These are phyloP conservation scores for Zingel zingel DNA, from an alignment of 2,113 vertebrate species.

Conservation along the genomic window DNA sequence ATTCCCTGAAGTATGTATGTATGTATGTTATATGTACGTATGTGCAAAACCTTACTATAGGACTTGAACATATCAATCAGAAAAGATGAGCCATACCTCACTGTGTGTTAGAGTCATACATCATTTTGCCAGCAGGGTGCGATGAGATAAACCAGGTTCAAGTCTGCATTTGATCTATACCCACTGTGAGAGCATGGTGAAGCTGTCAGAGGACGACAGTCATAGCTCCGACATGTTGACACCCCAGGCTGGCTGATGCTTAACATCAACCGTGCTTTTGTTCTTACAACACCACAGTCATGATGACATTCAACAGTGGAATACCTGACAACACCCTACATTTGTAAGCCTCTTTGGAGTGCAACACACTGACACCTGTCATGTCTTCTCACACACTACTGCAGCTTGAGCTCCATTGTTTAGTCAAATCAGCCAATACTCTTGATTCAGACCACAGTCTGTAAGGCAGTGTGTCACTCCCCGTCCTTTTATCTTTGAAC, in stretches of 20 bases:
- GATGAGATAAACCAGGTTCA: constrained; percentile 67
- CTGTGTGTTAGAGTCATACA: constrained; percentile 70
- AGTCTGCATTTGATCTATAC: constrained; percentile 59
- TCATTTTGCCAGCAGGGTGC: constrained; percentile 58
- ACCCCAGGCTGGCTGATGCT: constrained; percentile 53
- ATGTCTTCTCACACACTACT: constrained; percentile 46
- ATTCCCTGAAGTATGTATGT: constrained; percentile 69
- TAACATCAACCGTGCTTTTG: constrained; percentile 64
- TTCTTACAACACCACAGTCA: constrained; percentile 40
- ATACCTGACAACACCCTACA: constrained; percentile 38
- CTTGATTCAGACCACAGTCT: constrained; percentile 44
- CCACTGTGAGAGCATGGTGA: constrained; percentile 64
- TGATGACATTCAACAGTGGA: constrained; percentile 32
- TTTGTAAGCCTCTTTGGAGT: constrained; percentile 42
- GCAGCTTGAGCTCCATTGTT: constrained; percentile 43
- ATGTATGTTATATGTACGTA: constrained; percentile 61
- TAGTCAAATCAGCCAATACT: constrained; percentile 38
- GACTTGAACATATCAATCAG: constrained; percentile 82
- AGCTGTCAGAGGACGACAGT: constrained; percentile 59
- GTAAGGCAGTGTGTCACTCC: constrained; percentile 29
- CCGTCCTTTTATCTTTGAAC: constrained; percentile 48
- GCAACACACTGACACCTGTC: constrained; percentile 52
- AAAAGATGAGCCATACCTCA: constrained; percentile 82
- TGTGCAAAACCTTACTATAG: constrained; percentile 67
- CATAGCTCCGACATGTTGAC: constrained; percentile 50